A percentile compares a stretch with the other conserved stretches of the same genome.
Conservation (phyloP, 2,888 invertebrate species). For the Melanostoma mellinum region DNA sequence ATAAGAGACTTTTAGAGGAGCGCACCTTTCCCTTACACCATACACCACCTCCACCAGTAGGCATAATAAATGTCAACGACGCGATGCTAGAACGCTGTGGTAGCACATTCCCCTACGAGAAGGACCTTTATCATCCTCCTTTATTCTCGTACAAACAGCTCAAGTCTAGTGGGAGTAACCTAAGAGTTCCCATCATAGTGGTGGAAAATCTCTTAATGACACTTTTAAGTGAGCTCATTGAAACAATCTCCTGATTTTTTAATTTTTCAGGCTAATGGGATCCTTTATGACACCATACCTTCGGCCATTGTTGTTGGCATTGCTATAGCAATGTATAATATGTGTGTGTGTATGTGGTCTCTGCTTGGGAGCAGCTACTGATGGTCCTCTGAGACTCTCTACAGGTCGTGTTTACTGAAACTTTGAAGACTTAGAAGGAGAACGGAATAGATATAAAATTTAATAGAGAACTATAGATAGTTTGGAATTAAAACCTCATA, state of each 20-base stretch:
- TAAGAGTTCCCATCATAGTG: conserved; percentile 52
- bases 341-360: conserved; percentile 6
- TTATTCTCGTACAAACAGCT: conserved; percentile 9
- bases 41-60: conserved; percentile 7
- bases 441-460: conserved; percentile 31
- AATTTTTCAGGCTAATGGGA: conserved; percentile 51
- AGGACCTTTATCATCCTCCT: not conserved
- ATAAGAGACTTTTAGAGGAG: conserved; percentile 28
- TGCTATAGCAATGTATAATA: conserved; percentile 56
- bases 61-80: conserved; percentile 46
- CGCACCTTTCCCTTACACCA: not conserved
- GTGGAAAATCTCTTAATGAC: conserved; percentile 62
- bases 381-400: conserved; percentile 24
- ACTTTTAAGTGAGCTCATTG: conserved; percentile 62
- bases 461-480: not conserved
- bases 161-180: conserved; percentile 61
- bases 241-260: conserved; percentile 46
- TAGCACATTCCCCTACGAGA: conserved; percentile 6
- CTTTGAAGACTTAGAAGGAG: conserved; percentile 39
- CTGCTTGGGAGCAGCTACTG: too few relatives aligned
- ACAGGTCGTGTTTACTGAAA: conserved; percentile 56
- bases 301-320: conserved; percentile 25
- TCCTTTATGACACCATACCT: conserved; percentile 22
- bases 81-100: conserved; percentile 14
- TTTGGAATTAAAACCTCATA: conserved; percentile 42